Evolutionary conservation across 2,113 vertebrate species (phyloP).

Genomic region (Ictidomys tridecemlineatus): DNA sequence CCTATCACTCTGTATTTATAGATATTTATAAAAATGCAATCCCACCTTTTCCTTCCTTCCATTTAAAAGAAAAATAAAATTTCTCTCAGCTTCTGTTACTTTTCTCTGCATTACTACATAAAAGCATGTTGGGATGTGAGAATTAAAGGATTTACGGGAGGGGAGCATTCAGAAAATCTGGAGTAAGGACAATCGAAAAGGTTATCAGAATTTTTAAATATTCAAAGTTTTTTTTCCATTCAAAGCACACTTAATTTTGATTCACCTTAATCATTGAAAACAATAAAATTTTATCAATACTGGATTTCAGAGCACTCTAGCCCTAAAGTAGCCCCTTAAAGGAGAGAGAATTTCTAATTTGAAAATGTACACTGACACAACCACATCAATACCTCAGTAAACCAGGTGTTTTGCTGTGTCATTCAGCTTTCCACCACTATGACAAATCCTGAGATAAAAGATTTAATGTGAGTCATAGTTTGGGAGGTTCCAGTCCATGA

Average conservation of each 20-base stretch:
- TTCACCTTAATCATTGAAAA: neutral
- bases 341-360: neutral
- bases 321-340: neutral
- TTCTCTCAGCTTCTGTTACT: slow-evolving; percentile 61
- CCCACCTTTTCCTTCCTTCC: slow-evolving; percentile 72
- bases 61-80: slow-evolving; percentile 85
- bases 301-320: slow-evolving; percentile 11
- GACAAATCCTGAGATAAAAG: neutral
- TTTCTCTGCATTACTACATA: neutral
- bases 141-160: neutral
- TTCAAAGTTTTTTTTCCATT: neutral
- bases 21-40: slow-evolving; percentile 92
- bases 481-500: neutral
- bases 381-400: neutral
- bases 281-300: neutral
- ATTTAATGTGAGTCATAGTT: neutral
- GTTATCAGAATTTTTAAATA: neutral
- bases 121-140: neutral
- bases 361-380: neutral
- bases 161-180: neutral
- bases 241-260: neutral
- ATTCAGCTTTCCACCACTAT: neutral
- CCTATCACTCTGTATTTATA: slow-evolving; percentile 92
- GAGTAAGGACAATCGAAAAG: neutral
- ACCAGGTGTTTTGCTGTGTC: neutral